These are phyloP conservation scores for Morpho deidamia DNA, from an alignment of 2,888 invertebrate species.

Conservation along the genomic window DNA sequence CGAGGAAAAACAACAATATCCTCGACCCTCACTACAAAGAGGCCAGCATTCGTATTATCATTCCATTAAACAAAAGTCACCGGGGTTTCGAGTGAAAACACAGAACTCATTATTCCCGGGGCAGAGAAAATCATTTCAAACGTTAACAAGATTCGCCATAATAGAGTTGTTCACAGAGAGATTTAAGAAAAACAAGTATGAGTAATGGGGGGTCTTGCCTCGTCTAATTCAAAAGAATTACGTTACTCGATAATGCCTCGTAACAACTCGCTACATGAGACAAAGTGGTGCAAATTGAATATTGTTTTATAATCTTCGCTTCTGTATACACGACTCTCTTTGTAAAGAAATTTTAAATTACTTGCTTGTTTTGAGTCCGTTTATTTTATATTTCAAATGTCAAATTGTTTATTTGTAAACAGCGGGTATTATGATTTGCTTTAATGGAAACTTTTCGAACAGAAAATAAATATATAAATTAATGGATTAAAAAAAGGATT, in stretches of 20 bases:
- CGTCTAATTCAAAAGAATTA: slow-evolving; percentile 42
- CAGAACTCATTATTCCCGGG: slow-evolving; percentile 73
- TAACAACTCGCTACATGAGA: slow-evolving; percentile 19
- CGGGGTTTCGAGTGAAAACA: slow-evolving; percentile 75
- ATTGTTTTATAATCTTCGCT: slow-evolving; percentile 42
- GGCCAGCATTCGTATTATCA: slow-evolving; percentile 74
- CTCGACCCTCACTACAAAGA: slow-evolving; percentile 70
- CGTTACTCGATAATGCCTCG: slow-evolving; percentile 38
- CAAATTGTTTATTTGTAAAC: too few relatives aligned
- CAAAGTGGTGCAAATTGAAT: slow-evolving; percentile 32
- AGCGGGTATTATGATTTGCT: too few relatives aligned
- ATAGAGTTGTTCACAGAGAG: slow-evolving; percentile 71
- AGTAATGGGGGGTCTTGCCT: slow-evolving; percentile 38
- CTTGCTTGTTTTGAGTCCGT: too few relatives aligned
- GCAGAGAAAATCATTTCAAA: slow-evolving; percentile 75
- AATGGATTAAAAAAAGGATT: too few relatives aligned
- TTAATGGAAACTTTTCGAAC: too few relatives aligned
- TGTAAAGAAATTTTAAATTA: slow-evolving; percentile 2
- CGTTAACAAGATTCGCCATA: slow-evolving; percentile 75
- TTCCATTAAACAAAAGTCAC: slow-evolving; percentile 79
- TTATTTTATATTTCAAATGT: too few relatives aligned
- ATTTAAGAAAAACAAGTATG: slow-evolving; percentile 74
- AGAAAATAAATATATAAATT: too few relatives aligned
- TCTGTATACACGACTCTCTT: slow-evolving; percentile 28
- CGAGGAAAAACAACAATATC: slow-evolving; percentile 70